Evolutionary conservation across 1,140 invertebrate genomes (phyloP), one percentile per base, ranked within the genome.

Genomic region (Arion vulgaris): DNA sequence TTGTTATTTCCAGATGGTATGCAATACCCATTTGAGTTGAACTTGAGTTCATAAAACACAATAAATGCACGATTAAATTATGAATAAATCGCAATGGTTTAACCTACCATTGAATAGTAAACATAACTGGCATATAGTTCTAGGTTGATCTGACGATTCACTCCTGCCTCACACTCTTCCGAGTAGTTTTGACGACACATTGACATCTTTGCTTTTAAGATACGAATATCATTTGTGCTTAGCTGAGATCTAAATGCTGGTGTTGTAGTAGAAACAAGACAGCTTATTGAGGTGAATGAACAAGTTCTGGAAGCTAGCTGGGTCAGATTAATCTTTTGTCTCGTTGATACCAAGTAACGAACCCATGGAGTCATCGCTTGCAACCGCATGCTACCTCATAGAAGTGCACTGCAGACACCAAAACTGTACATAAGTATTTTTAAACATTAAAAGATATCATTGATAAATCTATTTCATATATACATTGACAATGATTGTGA

Each of bases 111-210:
- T 39, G 95, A 95, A 89, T 96, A 91, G 91, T 97, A 98, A 51
- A 95, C 94, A 91, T 97, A 97, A 90, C 94, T 95, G 0, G 96
- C 96, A 86, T 95, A 95, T 1, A 97, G 90, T 91, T 98, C 96
- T 93, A 96, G 91, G 91, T 97, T 97, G 86, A 97, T 97, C 92
- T 97, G 96, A 80, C 95, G 95, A 90, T 97, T 97, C 57, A 97
- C 93, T 28, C 93, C 94, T 45, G 93, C 93, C 92, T 97, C 96
- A 87, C 94, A 95, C 81, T 95, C 95, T 69, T 93, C 91, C 82
- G 95, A 93, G 90, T 95, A 97, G 92, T 96, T 96, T 91, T 97
- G 96, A 38, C 95, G 93, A 72, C 91, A 83, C 45, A 66, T 71
- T 19, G 80, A 81, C 71, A 72, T 72, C 0, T 19, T 72, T 26